These are phyloP conservation scores for Spisula solida DNA, from an alignment of 2,888 invertebrate genomes.

Conservation along the genomic window DNA sequence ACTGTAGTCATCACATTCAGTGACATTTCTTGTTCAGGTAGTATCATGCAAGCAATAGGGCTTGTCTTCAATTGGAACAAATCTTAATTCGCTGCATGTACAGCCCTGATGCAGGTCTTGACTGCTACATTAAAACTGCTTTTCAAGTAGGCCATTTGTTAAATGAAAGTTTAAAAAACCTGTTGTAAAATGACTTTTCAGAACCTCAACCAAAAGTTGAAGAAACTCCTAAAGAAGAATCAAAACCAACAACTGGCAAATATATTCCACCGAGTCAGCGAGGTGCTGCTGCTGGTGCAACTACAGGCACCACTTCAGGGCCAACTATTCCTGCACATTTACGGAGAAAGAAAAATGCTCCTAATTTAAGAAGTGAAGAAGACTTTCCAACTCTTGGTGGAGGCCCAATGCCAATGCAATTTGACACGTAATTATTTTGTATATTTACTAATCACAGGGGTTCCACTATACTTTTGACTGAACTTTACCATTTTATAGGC, in stretches of 20 bases:
- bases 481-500: too few relatives aligned
- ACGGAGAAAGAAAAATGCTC: slow-evolving; percentile 80
- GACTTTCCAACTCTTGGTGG: slow-evolving; percentile 85
- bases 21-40: too few relatives aligned
- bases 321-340: slow-evolving; percentile 68
- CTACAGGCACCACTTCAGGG: slow-evolving; percentile 39
- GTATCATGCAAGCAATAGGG: too few relatives aligned
- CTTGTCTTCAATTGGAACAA: too few relatives aligned
- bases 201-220: slow-evolving; percentile 45
- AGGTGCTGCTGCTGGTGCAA: slow-evolving; percentile 58
- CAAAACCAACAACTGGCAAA: slow-evolving; percentile 76
- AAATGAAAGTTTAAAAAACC: too few relatives aligned
- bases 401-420: slow-evolving; percentile 52
- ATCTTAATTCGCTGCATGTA: too few relatives aligned
- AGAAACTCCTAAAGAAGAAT: slow-evolving; percentile 69
- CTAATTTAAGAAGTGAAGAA: slow-evolving; percentile 84
- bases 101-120: too few relatives aligned
- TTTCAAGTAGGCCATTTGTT: too few relatives aligned
- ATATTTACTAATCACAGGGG: too few relatives aligned
- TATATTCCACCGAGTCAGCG: slow-evolving; percentile 82
- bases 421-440: slow-evolving; percentile 53
- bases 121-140: too few relatives aligned
- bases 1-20: too few relatives aligned
- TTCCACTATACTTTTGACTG: too few relatives aligned
- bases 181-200: neutral